Evolutionary conservation across 2,888 invertebrate species (phyloP), one percentile per base, ranked within the genome.

Genomic region (Epicampocera succincta): DNA sequence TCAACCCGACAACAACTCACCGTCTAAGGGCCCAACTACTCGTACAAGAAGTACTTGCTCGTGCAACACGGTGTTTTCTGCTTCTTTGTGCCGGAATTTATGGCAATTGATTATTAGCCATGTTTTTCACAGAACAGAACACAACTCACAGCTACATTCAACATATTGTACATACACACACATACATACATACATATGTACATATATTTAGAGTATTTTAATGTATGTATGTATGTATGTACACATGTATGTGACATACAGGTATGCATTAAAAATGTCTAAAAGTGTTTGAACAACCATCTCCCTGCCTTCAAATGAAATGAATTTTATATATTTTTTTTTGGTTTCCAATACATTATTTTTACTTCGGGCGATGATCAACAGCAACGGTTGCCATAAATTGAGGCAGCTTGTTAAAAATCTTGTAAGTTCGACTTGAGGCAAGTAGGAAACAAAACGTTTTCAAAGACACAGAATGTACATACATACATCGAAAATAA

Each of bases 21-120:
- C 68, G 72, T 81, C 77, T 75, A 78, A 71, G 66, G 56, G 65
- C 38, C 58, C 66, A 75, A 75, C 25, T 25, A 25, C 25, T 25
- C 25, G 25, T 73, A 60, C 33, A 42, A 54, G 33, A 38, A 52
- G 61, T 46, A 54, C 12, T 76, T 44, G 11, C 46, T 54, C 33
- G 50, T 42, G 54, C 44, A 75, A 52, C 33, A 50, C 25, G 38
- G 48, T 5, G 6, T 65, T 48, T 33, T 63, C 40, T 38, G 2
- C 33, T 33, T 58, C n/a, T 56, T 46, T 29, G 68, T 56, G 44
- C 60, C 75, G 81, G 83, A 85, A 85, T 86, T 83, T 84, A 84
- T 85, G 84, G 87, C 89, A 89, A 89, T 88, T 89, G 89, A 89
- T 89, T 89, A 88, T 86, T 88, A 87, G 89, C 86, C 89, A 88